Conservation (phyloP, 2,888 invertebrate species). For the Nasonia oneida region DNA sequence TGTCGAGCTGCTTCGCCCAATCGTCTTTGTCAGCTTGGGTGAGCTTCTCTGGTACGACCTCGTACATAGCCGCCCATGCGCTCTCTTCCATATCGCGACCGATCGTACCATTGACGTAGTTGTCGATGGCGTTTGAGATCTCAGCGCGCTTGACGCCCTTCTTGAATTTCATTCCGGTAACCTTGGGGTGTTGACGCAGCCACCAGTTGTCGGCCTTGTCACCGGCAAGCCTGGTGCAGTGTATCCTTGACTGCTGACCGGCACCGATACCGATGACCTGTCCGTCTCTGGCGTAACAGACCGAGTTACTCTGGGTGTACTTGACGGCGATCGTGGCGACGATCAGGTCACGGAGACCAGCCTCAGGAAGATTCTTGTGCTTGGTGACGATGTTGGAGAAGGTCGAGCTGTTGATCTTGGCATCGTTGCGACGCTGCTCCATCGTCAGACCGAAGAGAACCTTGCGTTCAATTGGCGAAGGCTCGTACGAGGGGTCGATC, state of each 20-base stretch:
- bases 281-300: constrained; percentile 96
- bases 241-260: constrained; percentile 99
- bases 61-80: constrained; percentile 88
- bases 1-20: constrained; percentile 87
- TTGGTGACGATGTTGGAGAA: constrained; percentile 90
- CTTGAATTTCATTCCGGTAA: constrained; percentile 91
- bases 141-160: constrained; percentile 93
- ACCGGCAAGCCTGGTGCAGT: constrained; percentile 98
- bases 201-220: constrained; percentile 99
- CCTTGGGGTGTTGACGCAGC: constrained; percentile 95
- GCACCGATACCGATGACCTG: constrained; percentile 98
- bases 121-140: constrained; percentile 97
- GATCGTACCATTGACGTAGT: constrained; percentile 94
- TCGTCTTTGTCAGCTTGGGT: constrained; percentile 84
- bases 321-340: constrained; percentile 98
- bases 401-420: constrained; percentile 87
- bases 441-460: constrained; percentile 91
- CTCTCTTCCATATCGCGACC: constrained; percentile 92
- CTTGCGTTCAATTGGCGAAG: constrained; percentile 89
- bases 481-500: constrained; percentile 94
- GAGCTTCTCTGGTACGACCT: constrained; percentile 86
- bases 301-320: constrained; percentile 99
- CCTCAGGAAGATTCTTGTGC: constrained; percentile 84
- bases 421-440: constrained; percentile 95
- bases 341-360: constrained; percentile 92